phyloP scores from a whole-genome alignment of 2,888 invertebrate genomes.

The Anaspis maculata region DNA sequence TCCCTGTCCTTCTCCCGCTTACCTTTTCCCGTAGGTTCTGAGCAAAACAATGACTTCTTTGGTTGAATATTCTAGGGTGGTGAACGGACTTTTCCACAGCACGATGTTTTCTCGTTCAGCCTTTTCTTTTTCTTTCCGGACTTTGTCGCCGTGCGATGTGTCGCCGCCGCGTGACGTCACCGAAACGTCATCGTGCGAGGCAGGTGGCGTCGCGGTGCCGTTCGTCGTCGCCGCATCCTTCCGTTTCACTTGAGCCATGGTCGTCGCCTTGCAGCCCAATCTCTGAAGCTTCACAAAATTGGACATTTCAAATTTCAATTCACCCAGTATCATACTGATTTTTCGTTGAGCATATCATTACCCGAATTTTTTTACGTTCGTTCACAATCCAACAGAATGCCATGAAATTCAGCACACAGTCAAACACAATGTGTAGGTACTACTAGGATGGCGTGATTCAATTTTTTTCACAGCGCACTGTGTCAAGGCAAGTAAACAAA shows the following conservation, averaged over 20 bases:
- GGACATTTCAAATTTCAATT: no score
- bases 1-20: constrained; percentile 24
- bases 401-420: no score
- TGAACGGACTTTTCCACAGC: constrained; percentile 72
- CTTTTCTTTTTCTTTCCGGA: constrained; percentile 41
- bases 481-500: no score
- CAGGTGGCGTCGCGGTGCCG: constrained; percentile 21
- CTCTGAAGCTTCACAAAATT: constrained; percentile 63
- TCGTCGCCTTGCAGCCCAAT: constrained; percentile 58
- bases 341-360: no score
- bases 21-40: constrained; percentile 52
- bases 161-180: constrained; percentile 16
- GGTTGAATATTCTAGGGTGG: constrained; percentile 71
- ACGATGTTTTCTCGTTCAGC: constrained; percentile 60
- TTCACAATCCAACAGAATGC: no score
- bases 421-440: no score
- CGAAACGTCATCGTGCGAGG: constrained; percentile 10
- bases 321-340: no score
- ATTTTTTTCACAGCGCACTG: no score
- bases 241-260: constrained; percentile 37
- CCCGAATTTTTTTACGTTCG: no score
- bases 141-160: constrained; percentile 18
- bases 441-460: no score
- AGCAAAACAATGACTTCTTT: constrained; percentile 62
- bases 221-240: constrained; percentile 26